phyloP scores from a whole-genome alignment of 2,113 vertebrate genomes.

The Falco punctatus region DNA sequence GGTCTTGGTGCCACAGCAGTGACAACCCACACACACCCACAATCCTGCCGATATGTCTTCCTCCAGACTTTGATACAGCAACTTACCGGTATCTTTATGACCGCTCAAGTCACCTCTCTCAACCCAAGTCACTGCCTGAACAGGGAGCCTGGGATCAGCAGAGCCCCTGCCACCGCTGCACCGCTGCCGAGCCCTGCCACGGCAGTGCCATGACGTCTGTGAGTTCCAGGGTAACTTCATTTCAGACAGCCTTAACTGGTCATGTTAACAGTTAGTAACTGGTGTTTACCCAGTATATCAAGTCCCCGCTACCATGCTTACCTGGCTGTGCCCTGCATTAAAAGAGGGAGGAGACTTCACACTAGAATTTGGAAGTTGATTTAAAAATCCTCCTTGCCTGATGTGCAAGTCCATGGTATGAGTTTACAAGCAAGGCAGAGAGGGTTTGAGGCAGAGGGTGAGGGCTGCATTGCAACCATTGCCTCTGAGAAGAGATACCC shows the following conservation, averaged over 20 bases:
- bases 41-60: not conserved
- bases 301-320: not conserved
- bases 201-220: rapidly evolving
- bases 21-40: not conserved
- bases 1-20: not conserved
- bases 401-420: not conserved
- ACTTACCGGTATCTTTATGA: not conserved
- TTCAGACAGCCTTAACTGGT: not conserved
- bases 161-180: not conserved
- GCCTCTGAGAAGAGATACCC: not conserved
- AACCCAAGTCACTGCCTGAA: not conserved
- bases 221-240: not conserved
- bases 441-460: not conserved
- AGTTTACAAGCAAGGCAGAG: not conserved
- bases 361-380: not conserved
- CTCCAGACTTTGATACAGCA: not conserved
- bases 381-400: not conserved
- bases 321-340: not conserved
- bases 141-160: not conserved
- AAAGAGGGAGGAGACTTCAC: not conserved
- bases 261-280: not conserved
- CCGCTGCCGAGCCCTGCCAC: not conserved
- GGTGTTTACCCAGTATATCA: not conserved
- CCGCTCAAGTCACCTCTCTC: not conserved
- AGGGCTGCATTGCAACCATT: not conserved